These are phyloP conservation scores for Patiria miniata DNA, from an alignment of 35 echinoderm and acorn worm genomes.

Conservation along the genomic window DNA sequence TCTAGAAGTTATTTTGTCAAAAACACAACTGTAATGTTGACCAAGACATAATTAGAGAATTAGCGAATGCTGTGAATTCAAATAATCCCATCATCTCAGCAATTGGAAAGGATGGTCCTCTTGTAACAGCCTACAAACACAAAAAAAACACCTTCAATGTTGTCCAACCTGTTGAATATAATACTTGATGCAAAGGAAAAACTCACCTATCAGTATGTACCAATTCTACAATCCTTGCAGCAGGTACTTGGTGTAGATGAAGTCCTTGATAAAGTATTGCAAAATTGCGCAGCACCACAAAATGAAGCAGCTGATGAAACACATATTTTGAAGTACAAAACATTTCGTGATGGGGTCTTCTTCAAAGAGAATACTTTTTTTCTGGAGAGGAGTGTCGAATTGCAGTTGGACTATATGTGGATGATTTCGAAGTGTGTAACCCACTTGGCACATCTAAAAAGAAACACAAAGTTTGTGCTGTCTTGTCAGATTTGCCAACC, in stretches of 20 bases:
- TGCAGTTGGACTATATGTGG: slow-evolving; percentile 54
- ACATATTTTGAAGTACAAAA: too few relatives aligned
- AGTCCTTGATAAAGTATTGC: too few relatives aligned
- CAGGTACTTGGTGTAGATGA: too few relatives aligned
- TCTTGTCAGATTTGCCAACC: slow-evolving; percentile 37
- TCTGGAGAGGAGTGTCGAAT: slow-evolving; percentile 48
- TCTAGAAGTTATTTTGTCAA: slow-evolving; percentile 9
- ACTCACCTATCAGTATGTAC: slow-evolving; percentile 51
- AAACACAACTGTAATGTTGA: slow-evolving; percentile 46
- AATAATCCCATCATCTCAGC: slow-evolving; percentile 37
- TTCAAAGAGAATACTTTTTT: slow-evolving; percentile 62
- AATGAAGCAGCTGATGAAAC: too few relatives aligned
- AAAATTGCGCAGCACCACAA: too few relatives aligned
- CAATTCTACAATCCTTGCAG: slow-evolving; percentile 37
- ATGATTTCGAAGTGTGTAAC: slow-evolving; percentile 68
- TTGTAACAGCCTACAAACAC: slow-evolving; percentile 33
- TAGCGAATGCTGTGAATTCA: slow-evolving; percentile 24
- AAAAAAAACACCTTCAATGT: slow-evolving; percentile 55
- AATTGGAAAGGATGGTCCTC: slow-evolving; percentile 46
- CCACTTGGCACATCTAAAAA: slow-evolving; percentile 66
- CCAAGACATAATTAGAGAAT: slow-evolving; percentile 23
- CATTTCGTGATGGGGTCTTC: slow-evolving; percentile 58
- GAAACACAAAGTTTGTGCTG: slow-evolving; percentile 71
- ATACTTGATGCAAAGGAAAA: slow-evolving; percentile 18
- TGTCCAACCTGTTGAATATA: slow-evolving; percentile 62